Conservation (phyloP, 2,797 vertebrate species). For the Schizopygopsis malacanthus region DNA sequence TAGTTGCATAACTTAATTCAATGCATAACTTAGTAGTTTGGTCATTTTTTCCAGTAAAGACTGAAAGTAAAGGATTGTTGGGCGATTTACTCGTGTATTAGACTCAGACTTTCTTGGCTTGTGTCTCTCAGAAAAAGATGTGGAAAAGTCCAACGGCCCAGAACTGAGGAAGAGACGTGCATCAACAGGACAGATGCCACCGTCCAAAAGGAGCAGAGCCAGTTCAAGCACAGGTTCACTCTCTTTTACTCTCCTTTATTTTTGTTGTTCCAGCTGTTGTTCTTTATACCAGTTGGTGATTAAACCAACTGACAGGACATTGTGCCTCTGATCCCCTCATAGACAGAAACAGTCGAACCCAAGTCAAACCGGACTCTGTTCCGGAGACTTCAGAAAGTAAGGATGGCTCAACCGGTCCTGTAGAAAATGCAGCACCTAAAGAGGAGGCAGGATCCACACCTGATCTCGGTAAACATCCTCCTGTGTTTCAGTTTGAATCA, state of each 20-base stretch:
- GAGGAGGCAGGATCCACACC: slow-evolving; percentile 54
- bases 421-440: slow-evolving; percentile 22
- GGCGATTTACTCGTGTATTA: not conserved
- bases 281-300: not conserved
- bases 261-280: not conserved
- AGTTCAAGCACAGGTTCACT: slow-evolving; percentile 80
- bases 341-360: slow-evolving; percentile 64
- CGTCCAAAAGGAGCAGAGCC: slow-evolving; percentile 82
- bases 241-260: not conserved
- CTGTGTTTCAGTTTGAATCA: not conserved
- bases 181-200: slow-evolving; percentile 79
- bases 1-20: too few species aligned
- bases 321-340: slow-evolving; percentile 23
- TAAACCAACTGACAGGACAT: not conserved
- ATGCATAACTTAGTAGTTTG: not conserved
- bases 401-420: slow-evolving; percentile 47
- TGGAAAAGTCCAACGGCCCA: slow-evolving; percentile 61
- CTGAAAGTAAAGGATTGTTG: not conserved
- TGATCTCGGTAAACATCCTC: slow-evolving; percentile 52
- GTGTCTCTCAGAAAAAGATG: slow-evolving; percentile 49
- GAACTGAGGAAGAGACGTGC: slow-evolving; percentile 84
- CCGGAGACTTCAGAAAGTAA: slow-evolving; percentile 42
- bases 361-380: slow-evolving; percentile 61
- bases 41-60: not conserved
- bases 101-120: slow-evolving; percentile 16